These are phyloP conservation scores for Euwallacea similis DNA, from an alignment of 1,140 invertebrate species.

Conservation along the genomic window DNA sequence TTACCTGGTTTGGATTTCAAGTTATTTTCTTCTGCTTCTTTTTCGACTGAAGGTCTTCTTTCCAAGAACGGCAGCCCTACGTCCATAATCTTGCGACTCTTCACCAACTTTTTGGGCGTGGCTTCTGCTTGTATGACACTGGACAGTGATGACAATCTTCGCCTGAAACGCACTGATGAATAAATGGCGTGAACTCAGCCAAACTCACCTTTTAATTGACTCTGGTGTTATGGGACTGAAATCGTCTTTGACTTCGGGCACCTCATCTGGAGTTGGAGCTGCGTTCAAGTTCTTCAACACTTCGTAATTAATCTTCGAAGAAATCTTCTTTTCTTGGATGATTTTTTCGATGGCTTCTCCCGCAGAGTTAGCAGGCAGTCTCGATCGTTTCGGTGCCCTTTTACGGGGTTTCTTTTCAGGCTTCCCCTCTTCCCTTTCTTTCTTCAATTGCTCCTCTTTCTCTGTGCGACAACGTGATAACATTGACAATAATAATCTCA, in stretches of 20 bases:
- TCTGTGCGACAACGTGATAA: constrained; percentile 55
- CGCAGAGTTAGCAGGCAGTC: constrained; percentile 72
- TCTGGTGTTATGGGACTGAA: constrained; percentile 27
- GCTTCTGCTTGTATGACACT: background rate
- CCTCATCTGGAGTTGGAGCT: constrained; percentile 27
- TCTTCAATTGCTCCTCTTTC: constrained; percentile 75
- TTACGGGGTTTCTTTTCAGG: constrained; percentile 70
- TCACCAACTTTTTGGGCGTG: background rate
- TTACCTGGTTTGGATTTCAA: constrained; percentile 1
- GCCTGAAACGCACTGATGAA: constrained; percentile 6
- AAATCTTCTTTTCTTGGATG: constrained; percentile 92
- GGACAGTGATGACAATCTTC: constrained; percentile 23
- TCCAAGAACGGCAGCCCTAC: constrained; percentile 40
- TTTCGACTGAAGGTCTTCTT: background rate
- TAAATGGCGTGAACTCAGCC: background rate
- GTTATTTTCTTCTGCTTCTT: constrained; percentile 16
- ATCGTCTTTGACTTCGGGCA: constrained; percentile 28
- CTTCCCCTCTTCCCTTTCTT: constrained; percentile 77
- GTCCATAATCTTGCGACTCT: constrained; percentile 17
- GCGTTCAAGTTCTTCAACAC: constrained; percentile 82
- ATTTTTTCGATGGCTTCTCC: constrained; percentile 94
- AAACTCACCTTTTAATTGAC: constrained; percentile 36
- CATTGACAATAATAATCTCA: background rate
- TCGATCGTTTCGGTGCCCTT: constrained; percentile 63
- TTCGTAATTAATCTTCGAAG: constrained; percentile 97